Percentiles rank a stretch among this genome's conserved stretches.
phyloP scores from a whole-genome alignment of 2,797 vertebrate genomes.

The Oreochromis grahami region DNA sequence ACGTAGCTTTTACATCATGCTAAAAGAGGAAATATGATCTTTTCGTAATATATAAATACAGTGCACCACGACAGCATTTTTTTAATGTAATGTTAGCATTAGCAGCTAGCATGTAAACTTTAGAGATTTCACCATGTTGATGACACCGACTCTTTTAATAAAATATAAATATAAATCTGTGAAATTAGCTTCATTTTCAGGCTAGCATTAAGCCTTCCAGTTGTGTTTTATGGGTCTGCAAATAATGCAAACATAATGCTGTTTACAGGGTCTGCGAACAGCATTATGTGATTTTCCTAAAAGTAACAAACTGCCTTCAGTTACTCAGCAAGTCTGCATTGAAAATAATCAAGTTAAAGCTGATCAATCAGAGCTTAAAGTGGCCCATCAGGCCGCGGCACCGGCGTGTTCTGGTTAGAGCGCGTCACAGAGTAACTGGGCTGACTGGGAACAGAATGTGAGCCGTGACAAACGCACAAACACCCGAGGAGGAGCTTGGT shows the following conservation, averaged over 20 bases:
- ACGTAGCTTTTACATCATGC: fast-evolving
- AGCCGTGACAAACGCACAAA: neutral
- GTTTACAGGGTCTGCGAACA: neutral
- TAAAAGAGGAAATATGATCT: neutral
- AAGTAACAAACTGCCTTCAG: neutral
- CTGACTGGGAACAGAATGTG: neutral
- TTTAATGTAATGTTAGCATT: neutral
- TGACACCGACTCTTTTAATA: fast-evolving
- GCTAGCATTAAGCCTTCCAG: neutral
- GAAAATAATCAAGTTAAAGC: neutral
- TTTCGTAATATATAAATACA: fast-evolving
- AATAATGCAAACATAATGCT: too few relatives aligned
- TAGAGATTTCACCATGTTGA: neutral
- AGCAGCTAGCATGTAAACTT: neutral
- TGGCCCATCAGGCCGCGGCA: neutral
- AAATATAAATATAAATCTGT: neutral
- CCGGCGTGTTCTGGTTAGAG: neutral
- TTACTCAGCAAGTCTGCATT: neutral
- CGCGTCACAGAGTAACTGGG: conserved; percentile 9
- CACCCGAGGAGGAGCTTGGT: neutral
- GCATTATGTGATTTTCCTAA: neutral
- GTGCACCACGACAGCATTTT: neutral
- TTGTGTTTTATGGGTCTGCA: too few relatives aligned
- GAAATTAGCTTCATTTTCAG: fast-evolving
- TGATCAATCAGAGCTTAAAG: neutral